Base-by-base conservation (phyloP, 2,888 invertebrate genomes). In the Taphrorychus bicolor region DNA sequence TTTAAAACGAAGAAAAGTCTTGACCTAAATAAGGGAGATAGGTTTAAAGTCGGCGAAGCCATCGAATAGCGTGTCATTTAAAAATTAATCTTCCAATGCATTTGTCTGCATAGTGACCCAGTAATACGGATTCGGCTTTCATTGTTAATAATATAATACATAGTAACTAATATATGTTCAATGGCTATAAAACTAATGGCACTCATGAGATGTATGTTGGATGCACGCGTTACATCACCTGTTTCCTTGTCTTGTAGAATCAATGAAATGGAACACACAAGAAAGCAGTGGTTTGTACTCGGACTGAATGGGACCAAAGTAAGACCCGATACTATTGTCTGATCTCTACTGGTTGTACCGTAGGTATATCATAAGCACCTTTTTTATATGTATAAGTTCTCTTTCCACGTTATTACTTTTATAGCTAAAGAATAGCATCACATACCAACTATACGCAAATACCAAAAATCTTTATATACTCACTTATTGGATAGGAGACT, bases 11-110 rank as follows among this genome's bases (percentile, higher is more conserved):
- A 45, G 65, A 70, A 63, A 69, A 42, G 24, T 53, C 72, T 70
- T 74, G 72, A 75, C 73, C 73, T 62, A 72, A 72, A 74, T 74
- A 66, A 64, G 54, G 53, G 48, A 70, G 72, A 73, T 73, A 72
- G 70, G 68, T 40, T 63, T 69, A 64, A 7, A 45, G 14, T 64
- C 62, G 24, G 23, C 21, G 41, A 16, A 51, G 16, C 66, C 58
- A 73, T 71, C 72, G 70, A 69, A 71, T 75, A 71, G 75, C 75
- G 73, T 75, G 74, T 69, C 71, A 58, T 68, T 73, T 67, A 66
- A 68, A 70, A 74, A 73, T 75, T 73, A 72, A 73, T 74, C 72
- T 73, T 14, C 45, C 45, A 45, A 45, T 45, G 5, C 45, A 32
- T 11, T 3, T 7, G 9, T 32, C 9, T 32, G 32, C 32, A 32